Base-by-base conservation (phyloP, 2,797 vertebrate species). In the Loris lydekkerianus region DNA sequence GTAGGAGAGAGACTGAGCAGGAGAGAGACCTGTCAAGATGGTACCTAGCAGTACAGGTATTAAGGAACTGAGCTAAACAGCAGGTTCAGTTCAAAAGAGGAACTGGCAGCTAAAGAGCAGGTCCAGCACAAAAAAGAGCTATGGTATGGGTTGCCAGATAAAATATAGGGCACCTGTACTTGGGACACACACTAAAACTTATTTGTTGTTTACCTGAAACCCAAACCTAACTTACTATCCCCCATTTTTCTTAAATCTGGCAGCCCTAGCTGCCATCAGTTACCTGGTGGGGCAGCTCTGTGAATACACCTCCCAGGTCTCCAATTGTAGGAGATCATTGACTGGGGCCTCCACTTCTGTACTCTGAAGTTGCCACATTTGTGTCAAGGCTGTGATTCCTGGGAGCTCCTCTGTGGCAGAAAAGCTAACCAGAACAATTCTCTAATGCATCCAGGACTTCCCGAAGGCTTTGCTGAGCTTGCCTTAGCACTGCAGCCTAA, bases 131-230 rank as follows among this genome's bases (percentile, higher is more conserved):
- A 37, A 56, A 80, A 65, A 78, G 9, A 37, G 25, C 46, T n/a
- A n/a, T 25, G 27, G 3, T 61, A 8, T 43, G 20, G 6, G 25
- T 80, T 77, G 63, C 49, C 31, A 67, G 46, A 53, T 63, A 67
- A 86, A 76, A 67, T 78, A n/a, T 20, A 58, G 25, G 61, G 61
- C 27, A 31, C 15, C 23, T 6, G 1, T 77, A 53, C 61, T 49
- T 78, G 75, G n/a, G 34, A 3, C 27, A n/a, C 40, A 63, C 21
- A 63, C 14, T 23, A 49, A 87, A 73, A 29, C 27, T 69, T 89
- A 67, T 65, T 81, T 63, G 11, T 85, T 85, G 29, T 86, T 94
- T 76, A 60, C 65, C 82, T 89, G 70, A 91, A 89, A 87, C 72
- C 21, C 67, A 86, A 53, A 58, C 3, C 20, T 27, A 56, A 60